Evolutionary conservation across 1,140 invertebrate genomes (phyloP).

Genomic region (Meloidogyne chitwoodi): DNA sequence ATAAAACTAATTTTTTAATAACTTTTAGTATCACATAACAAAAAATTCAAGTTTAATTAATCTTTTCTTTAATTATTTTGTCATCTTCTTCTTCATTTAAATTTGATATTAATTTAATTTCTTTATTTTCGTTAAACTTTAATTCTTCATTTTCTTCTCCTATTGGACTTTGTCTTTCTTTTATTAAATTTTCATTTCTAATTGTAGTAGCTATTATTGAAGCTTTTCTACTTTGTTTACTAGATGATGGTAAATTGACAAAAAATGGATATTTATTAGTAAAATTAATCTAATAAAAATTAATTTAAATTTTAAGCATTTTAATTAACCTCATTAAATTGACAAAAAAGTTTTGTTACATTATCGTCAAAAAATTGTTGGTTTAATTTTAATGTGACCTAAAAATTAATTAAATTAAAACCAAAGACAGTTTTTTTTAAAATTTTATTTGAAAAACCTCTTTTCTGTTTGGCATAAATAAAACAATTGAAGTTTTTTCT

Average conservation of each 20-base stretch:
- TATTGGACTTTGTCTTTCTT: not conserved
- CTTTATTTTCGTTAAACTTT: not conserved
- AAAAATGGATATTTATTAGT: conserved; percentile 36
- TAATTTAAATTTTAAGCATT: not conserved
- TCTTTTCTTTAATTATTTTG: no score
- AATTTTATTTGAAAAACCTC: not conserved
- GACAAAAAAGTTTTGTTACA: not conserved
- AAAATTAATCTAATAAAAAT: conserved; percentile 21
- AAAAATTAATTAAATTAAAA: not conserved
- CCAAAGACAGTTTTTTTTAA: no score
- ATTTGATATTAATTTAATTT: not conserved
- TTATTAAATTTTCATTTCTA: conserved; percentile 8
- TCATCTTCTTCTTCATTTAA: not conserved
- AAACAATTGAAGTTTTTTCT: not conserved
- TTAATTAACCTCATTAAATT: not conserved
- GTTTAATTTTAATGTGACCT: not conserved
- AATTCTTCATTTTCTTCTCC: not conserved
- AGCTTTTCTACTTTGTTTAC: conserved; percentile 37
- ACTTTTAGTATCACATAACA: no score
- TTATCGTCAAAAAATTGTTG: not conserved
- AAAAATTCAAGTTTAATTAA: no score
- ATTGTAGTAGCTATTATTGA: conserved; percentile 32
- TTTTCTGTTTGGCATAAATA: not conserved
- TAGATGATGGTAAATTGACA: conserved; percentile 37
- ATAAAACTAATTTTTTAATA: no score